These are phyloP conservation scores for Cremastinae sp. DNA, from an alignment of 2,888 invertebrate genomes.

Conservation along the genomic window DNA sequence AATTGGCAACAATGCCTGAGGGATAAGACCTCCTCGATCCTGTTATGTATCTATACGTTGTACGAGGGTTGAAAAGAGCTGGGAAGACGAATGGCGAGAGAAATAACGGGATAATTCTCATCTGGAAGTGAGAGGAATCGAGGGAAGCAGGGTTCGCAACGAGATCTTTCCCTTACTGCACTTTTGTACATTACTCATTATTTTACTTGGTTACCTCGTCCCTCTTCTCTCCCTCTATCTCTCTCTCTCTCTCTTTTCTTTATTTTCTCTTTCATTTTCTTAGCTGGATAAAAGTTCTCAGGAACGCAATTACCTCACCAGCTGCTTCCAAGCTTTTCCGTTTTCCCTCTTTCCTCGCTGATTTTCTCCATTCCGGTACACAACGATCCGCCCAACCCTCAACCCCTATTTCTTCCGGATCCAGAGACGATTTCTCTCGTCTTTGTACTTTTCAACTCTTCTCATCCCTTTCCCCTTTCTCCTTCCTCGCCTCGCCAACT, in stretches of 20 bases:
- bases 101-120: conserved; percentile 13
- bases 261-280: conserved; percentile 31
- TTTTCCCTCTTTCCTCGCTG: conserved; percentile 51
- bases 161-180: conserved; percentile 61
- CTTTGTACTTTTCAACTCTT: conserved; percentile 38
- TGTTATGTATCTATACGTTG: neutral
- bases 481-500: conserved; percentile 40
- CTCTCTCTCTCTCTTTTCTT: conserved; percentile 34
- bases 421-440: conserved; percentile 41
- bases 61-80: neutral
- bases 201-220: conserved; percentile 79
- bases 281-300: conserved; percentile 77
- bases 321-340: conserved; percentile 63
- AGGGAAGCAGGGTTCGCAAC: conserved; percentile 56
- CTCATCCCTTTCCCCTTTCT: conserved; percentile 16
- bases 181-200: conserved; percentile 76
- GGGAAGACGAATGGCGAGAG: conserved; percentile 7
- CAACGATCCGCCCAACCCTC: conserved; percentile 47
- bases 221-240: conserved; percentile 56
- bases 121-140: conserved; percentile 20
- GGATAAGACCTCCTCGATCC: neutral
- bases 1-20: conserved; percentile 11
- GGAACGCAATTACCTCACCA: conserved; percentile 79
- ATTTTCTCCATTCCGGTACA: conserved; percentile 53
- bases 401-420: conserved; percentile 57